These are phyloP conservation scores for Salticus scenicus DNA, from an alignment of 2,888 invertebrate genomes.

Conservation along the genomic window DNA sequence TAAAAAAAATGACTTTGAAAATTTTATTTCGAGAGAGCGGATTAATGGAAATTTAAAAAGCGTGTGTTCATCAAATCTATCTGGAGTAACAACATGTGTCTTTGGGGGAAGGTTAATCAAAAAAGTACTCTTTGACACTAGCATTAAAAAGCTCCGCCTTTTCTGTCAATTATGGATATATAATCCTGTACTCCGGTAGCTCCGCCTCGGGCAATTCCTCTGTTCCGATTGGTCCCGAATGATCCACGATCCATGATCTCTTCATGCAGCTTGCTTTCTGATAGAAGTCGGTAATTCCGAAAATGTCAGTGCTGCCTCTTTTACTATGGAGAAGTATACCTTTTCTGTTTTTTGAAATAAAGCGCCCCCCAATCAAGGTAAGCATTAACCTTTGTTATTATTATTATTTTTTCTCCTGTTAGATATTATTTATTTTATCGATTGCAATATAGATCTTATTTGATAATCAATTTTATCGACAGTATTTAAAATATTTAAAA, in stretches of 20 bases:
- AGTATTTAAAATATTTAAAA: too few relatives aligned
- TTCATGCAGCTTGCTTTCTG: background rate
- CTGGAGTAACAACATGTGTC: too few relatives aligned
- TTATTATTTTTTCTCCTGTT: too few relatives aligned
- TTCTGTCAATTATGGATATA: background rate
- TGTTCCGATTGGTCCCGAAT: background rate
- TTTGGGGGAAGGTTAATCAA: too few relatives aligned
- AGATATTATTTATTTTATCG: too few relatives aligned
- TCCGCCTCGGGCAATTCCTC: background rate
- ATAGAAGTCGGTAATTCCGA: background rate
- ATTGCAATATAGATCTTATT: too few relatives aligned
- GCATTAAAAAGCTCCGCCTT: background rate
- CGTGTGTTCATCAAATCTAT: too few relatives aligned
- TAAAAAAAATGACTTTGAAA: too few relatives aligned
- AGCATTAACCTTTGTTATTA: background rate
- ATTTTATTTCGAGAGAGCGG: too few relatives aligned
- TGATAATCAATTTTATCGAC: too few relatives aligned
- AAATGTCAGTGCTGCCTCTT: background rate
- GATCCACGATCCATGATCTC: background rate
- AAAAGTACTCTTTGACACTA: too few relatives aligned
- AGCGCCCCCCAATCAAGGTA: constrained; percentile 12
- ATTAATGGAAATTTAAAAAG: too few relatives aligned
- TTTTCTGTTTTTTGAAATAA: constrained; percentile 13
- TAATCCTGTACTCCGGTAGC: background rate
- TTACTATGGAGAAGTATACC: constrained; percentile 7